phyloP scores from a whole-genome alignment of 2,797 vertebrate genomes.

The Sitta carolinensis region DNA sequence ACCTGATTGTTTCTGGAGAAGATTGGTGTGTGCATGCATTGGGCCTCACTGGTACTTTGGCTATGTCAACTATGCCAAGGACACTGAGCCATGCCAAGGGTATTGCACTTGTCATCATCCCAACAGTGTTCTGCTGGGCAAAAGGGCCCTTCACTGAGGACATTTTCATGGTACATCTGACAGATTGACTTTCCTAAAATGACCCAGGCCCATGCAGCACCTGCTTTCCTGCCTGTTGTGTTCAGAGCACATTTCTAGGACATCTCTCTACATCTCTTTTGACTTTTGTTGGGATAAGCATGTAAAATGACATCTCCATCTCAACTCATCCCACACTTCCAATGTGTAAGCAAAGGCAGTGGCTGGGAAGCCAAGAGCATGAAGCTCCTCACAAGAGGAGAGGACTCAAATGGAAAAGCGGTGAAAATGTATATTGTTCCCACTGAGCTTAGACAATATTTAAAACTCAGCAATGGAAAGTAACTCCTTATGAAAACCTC shows the following conservation, averaged over 20 bases:
- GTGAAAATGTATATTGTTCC: neutral
- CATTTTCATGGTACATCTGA: neutral
- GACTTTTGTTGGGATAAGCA: neutral
- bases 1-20: neutral
- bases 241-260: neutral
- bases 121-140: neutral
- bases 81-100: neutral
- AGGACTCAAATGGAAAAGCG: neutral
- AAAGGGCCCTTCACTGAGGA: neutral
- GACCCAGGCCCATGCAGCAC: neutral
- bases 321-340: neutral
- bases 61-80: accelerated
- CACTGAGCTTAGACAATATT: neutral
- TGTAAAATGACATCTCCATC: neutral
- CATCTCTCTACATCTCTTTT: neutral
- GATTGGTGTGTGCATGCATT: neutral
- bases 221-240: neutral
- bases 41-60: neutral
- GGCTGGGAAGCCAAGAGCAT: neutral
- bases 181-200: neutral
- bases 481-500: conserved; percentile 26
- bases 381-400: neutral
- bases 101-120: neutral
- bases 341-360: neutral
- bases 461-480: conserved; percentile 8